Evolutionary conservation across 2,113 vertebrate genomes (phyloP).

Genomic region (Nipponia nippon): DNA sequence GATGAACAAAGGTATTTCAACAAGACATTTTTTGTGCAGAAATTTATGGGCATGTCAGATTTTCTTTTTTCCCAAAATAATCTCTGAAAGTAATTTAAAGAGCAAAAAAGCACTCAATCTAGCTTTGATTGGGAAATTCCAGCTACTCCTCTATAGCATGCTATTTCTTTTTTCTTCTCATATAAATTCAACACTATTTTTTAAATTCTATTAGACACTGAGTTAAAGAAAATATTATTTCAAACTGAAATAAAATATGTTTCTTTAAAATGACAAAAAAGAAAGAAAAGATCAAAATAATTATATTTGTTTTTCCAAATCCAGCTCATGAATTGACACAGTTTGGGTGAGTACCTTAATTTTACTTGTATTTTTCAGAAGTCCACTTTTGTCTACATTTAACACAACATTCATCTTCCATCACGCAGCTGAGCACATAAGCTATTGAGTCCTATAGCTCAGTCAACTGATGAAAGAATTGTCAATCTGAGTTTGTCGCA

Average conservation of each 20-base stretch:
- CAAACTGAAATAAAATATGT: background rate
- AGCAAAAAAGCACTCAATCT: background rate
- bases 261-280: background rate
- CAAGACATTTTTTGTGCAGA: background rate
- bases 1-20: background rate
- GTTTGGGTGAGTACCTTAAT: background rate
- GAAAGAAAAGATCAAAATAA: background rate
- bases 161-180: background rate
- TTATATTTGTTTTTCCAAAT: background rate
- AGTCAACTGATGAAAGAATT: background rate
- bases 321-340: background rate
- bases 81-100: background rate
- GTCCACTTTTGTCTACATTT: background rate
- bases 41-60: background rate
- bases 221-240: background rate
- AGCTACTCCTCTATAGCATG: rapidly evolving
- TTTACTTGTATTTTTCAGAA: background rate
- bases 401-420: background rate
- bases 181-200: background rate
- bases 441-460: background rate
- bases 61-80: background rate
- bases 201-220: background rate
- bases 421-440: background rate
- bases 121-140: background rate
- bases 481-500: background rate